Evolutionary conservation across 2,113 vertebrate species (phyloP), one percentile per base, ranked within the genome.

Genomic region (Centropus bengalensis): DNA sequence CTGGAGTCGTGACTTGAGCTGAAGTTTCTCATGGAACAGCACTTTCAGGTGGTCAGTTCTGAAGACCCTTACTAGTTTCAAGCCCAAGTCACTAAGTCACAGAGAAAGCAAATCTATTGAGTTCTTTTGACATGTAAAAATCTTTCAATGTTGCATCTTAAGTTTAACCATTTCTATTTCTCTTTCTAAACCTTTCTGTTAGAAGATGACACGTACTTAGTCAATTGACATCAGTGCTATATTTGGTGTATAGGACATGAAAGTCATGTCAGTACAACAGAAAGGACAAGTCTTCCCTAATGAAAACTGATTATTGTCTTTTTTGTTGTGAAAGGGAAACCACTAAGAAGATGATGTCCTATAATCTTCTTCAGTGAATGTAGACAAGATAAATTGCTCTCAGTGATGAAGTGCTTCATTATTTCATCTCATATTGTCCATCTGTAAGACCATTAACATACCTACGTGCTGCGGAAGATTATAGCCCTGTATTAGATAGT

Each of bases 261-360:
- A 95, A 66, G 88, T 30, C 62, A 42, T 1, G 2, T 26, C 16
- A 40, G 56, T 87, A 68, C 87, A 88, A 78, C 36, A 71, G 64
- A 54, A 87, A 78, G 59, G 75, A 54, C 36, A 68, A 36, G n/a
- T 73, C 45, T 76, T 75, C 82, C 67, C 40, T 70, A 44, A 56
- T 59, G 70, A 84, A 86, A 89, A 84, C 30, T 55, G 78, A 70
- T 88, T 24, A 55, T 82, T 73, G 66, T 45, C 36, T 3, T 83
- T n/a, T 82, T 60, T 79, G 44, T 86, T 82, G 58, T 69, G 88
- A 93, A 94, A 96, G 71, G 78, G 60, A 94, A 96, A 64, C 78
- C 38, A 12, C 86, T 92, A 58, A 82, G 69, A 84, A 73, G 88
- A 44, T 88, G 87, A 96, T 21, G 49, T 91, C 49, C 82, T 67